Base-by-base conservation (phyloP, 2,888 invertebrate species). In the Pristionchus entomophagus region DNA sequence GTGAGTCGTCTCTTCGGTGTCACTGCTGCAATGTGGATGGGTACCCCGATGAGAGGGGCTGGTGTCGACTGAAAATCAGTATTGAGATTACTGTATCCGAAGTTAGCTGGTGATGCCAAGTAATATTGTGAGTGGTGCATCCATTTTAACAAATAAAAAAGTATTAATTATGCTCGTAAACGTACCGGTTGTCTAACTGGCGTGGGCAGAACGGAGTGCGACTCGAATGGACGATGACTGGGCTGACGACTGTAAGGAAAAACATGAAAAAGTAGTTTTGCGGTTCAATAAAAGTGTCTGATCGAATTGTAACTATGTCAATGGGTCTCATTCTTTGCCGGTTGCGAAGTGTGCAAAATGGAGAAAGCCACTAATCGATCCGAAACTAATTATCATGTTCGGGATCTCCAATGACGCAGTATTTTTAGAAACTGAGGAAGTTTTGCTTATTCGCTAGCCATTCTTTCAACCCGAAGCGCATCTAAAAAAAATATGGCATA, bases 11-110 rank as follows among this genome's bases (percentile, higher is more conserved):
- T 73, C 45, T 10, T n/a, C n/a, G 41, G n/a, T 3, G 26, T 26
- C n/a, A 45, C 73, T 26, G 41, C 73, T 1, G 73, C 41, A 12
- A 73, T 73, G 73, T 73, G 73, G 45, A 73, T 73, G 41, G 73
- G 73, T 12, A 73, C 45, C 10, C 73, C 73, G 73, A 73, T n/a
- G 10, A 41, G 73, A 5, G 41, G 38, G 2, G 38, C 8, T 8
- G 45, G 45, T 0, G 45, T n/a, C 22, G n/a, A 10, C 73, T 73
- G 73, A 2, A 26, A 12, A 32, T 0, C 12, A 59, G 26, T 59
- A 8, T 29, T 29, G 6, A 29, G 14, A 32, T 59, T 59, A 59
- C 10, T 26, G n/a, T n/a, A n/a, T n/a, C n/a, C n/a, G n/a, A n/a
- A n/a, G n/a, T n/a, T n/a, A n/a, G n/a, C n/a, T n/a, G n/a, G n/a